Conservation (phyloP, 2,113 vertebrate species). For the Porphyrio hochstetteri region DNA sequence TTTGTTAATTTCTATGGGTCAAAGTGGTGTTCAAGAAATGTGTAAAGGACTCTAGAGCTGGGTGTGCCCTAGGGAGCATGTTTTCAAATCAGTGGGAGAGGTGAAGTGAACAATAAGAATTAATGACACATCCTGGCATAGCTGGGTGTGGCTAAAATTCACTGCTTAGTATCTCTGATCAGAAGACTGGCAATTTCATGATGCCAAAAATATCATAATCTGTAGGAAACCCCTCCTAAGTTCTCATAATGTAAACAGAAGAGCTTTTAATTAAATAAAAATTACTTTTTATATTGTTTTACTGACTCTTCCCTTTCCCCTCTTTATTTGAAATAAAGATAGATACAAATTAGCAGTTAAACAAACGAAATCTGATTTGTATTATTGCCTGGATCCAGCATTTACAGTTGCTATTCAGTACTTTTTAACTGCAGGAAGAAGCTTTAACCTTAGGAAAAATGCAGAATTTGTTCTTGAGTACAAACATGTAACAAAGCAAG, state of each 20-base stretch:
- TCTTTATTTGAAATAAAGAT: constrained; percentile 20
- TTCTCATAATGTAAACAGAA: constrained; percentile 7
- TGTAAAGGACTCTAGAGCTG: not conserved
- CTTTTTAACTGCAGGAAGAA: not conserved
- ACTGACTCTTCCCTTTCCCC: constrained; percentile 37
- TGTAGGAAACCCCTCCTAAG: constrained; percentile 67
- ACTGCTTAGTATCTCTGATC: constrained; percentile 31
- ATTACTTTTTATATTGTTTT: not conserved
- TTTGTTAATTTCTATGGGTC: not conserved
- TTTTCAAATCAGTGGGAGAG: constrained; percentile 18
- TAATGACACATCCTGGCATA: constrained; percentile 49
- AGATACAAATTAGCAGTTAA: constrained; percentile 1
- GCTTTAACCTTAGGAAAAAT: not conserved
- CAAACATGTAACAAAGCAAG: not conserved
- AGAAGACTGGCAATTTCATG: not conserved
- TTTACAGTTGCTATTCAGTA: not conserved
- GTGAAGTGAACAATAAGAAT: constrained; percentile 49
- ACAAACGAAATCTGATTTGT: constrained; percentile 24
- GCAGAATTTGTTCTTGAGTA: not conserved
- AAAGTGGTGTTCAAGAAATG: not conserved
- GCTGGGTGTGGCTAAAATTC: constrained; percentile 34
- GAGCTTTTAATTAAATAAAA: constrained; percentile 41
- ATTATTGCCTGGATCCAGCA: not conserved
- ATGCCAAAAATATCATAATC: constrained; percentile 43
- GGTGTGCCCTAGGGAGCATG: constrained; percentile 47